Evolutionary conservation across 2,797 vertebrate species (phyloP).

Genomic region (Aplochiton taeniatus): DNA sequence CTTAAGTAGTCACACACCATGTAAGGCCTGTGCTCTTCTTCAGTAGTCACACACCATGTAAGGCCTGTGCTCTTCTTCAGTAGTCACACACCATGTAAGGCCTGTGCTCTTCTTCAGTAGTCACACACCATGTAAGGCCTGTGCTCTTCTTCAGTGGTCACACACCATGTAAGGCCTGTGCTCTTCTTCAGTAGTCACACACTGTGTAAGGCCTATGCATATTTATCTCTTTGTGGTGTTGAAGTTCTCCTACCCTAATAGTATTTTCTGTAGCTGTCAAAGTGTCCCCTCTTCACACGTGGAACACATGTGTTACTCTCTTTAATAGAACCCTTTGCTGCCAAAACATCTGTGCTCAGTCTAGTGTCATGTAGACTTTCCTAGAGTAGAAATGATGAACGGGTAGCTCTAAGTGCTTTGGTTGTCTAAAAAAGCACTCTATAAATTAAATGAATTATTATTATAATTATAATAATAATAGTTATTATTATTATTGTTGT

Average conservation of each 20-base stretch:
- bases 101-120: constrained; percentile 93
- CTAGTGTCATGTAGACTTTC: too few relatives aligned
- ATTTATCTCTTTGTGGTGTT: too few relatives aligned
- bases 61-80: constrained; percentile 92
- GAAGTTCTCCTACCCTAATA: not conserved
- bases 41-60: constrained; percentile 94
- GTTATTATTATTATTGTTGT: too few relatives aligned
- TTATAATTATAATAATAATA: too few relatives aligned
- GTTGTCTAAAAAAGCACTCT: too few relatives aligned
- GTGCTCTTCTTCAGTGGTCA: constrained; percentile 94
- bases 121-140: constrained; percentile 95
- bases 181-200: constrained; percentile 94
- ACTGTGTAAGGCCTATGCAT: constrained; percentile 94
- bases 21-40: constrained; percentile 95
- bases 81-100: constrained; percentile 95
- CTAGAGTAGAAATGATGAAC: too few relatives aligned
- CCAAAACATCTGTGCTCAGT: too few relatives aligned
- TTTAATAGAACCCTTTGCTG: too few relatives aligned
- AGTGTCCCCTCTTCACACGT: not conserved
- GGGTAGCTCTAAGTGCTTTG: too few relatives aligned
- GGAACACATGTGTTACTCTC: too few relatives aligned
- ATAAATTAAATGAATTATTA: too few relatives aligned
- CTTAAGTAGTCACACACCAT: constrained; percentile 94
- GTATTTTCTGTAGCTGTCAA: not conserved
- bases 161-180: constrained; percentile 94